Evolutionary conservation across 2,888 invertebrate species (phyloP), one percentile per base, ranked within the genome.

Genomic region (Heliconius hortense): DNA sequence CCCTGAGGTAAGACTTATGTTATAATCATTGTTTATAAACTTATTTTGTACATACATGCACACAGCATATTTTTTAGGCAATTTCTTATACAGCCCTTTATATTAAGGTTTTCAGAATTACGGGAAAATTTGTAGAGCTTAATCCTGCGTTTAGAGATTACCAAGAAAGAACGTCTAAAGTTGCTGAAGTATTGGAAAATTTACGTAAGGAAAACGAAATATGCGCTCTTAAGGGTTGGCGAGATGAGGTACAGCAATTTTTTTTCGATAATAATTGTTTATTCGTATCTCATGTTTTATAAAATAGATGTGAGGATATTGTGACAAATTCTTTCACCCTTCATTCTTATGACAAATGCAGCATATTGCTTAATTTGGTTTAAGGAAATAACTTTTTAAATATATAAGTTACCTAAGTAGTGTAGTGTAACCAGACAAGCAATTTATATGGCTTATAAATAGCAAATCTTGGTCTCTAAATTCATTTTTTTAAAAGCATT

Each of bases 81-180:
- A 28, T 69, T 68, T 69, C 39, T 69, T 56, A 69, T 21, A 71
- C 7, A 71, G 13, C 1, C 26, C 67, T 74, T 63, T 74, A 24
- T 35, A 26, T 69, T 26, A 83, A 96, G 96, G 96, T 97, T 78
- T 97, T 96, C 89, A 95, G 96, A 90, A 95, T 96, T 83, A 95
- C 96, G 79, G 95, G 96, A 11, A 95, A 96, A 83, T 95, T 94
- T 88, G 97, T 98, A 68, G 97, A 97, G 88, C 91, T 98, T 81
- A 98, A 98, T 92, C 97, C 98, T 81, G 97, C 97, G 74, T 97
- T 98, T 88, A 95, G 97, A 85, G 97, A 97, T 85, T 98, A 98
- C 87, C 95, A 96, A 81, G 97, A 97, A 85, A 95, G 98, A 82
- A 97, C 97, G 78, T 95, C 95, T 74, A 95, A 96, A 85, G 95